Conservation (phyloP, 2,797 vertebrate genomes). For the Vireo griseus region DNA sequence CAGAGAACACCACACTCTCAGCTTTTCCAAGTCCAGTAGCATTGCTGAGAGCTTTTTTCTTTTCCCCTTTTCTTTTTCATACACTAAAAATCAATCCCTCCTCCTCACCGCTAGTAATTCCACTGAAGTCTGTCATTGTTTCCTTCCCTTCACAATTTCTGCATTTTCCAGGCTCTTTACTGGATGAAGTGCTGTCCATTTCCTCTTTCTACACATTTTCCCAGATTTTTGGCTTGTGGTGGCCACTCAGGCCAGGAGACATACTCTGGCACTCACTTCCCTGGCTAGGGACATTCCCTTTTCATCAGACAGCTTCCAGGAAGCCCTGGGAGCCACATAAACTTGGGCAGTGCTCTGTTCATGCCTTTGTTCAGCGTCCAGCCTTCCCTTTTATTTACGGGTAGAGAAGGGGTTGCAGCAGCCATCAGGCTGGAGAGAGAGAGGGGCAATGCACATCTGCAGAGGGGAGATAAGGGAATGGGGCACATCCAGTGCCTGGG, state of each 20-base stretch:
- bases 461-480: constrained; percentile 35
- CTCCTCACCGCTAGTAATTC: background rate
- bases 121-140: background rate
- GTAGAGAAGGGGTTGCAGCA: background rate
- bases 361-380: background rate
- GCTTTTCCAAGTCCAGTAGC: background rate
- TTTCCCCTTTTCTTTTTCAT: accelerated
- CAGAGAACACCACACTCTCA: background rate
- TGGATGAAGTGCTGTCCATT: background rate
- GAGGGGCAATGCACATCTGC: background rate
- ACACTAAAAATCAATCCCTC: background rate
- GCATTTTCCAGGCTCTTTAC: background rate
- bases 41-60: background rate
- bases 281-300: background rate
- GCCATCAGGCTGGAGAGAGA: background rate
- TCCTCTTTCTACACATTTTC: background rate
- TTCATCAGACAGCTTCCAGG: background rate
- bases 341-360: accelerated
- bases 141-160: background rate
- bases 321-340: background rate
- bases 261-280: background rate
- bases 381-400: background rate
- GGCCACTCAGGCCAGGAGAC: background rate
- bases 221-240: background rate
- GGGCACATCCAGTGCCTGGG: background rate